Evolutionary conservation across 2,113 vertebrate species (phyloP).

Genomic region (Tetrao urogallus): DNA sequence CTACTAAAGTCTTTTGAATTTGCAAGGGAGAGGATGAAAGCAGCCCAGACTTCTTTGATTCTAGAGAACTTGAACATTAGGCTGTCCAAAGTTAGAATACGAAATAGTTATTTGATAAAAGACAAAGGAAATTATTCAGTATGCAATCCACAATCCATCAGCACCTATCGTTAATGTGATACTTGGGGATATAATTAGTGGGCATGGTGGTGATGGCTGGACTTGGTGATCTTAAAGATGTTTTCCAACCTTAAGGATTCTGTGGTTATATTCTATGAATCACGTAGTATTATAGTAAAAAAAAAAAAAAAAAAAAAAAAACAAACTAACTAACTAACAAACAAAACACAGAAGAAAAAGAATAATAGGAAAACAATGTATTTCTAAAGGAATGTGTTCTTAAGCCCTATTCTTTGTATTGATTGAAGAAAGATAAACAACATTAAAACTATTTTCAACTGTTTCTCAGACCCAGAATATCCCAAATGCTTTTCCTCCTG

Average conservation of each 20-base stretch:
- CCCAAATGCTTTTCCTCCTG: background rate
- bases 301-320: too few relatives aligned
- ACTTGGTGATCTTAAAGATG: too few relatives aligned
- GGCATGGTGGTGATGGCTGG: too few relatives aligned
- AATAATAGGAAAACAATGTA: rapidly evolving
- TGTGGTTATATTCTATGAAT: too few relatives aligned
- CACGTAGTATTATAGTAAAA: background rate
- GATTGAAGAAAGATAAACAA: background rate
- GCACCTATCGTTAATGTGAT: too few relatives aligned
- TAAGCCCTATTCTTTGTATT: background rate
- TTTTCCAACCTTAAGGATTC: too few relatives aligned
- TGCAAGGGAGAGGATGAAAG: background rate
- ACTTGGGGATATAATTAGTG: too few relatives aligned
- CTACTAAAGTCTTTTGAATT: background rate
- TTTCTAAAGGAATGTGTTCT: background rate
- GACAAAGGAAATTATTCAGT: constrained; percentile 15
- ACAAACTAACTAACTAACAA: too few relatives aligned
- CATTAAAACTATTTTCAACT: background rate
- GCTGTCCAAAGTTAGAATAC: background rate
- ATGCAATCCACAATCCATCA: background rate
- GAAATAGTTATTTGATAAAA: background rate
- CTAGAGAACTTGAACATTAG: background rate
- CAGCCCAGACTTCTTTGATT: background rate
- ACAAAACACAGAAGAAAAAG: background rate
- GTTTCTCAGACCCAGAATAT: background rate